Evolutionary conservation across 1,140 invertebrate genomes (phyloP), one percentile per base, ranked within the genome.

Genomic region (Meloidogyne chitwoodi): DNA sequence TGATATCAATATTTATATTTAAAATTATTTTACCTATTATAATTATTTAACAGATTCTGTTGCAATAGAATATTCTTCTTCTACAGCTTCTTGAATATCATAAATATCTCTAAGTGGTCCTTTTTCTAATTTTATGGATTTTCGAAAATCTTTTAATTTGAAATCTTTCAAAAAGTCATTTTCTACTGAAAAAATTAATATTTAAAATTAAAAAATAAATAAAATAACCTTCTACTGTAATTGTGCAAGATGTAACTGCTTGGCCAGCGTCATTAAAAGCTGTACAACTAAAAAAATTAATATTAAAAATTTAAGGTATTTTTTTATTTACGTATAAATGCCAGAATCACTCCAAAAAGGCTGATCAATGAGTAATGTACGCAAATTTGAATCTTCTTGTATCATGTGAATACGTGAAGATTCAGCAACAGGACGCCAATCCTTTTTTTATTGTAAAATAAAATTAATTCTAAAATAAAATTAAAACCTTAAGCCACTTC

Each of bases 181-280:
- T 6, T 80, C 80, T 41, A 41, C 81, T 68, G 69, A 62, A 75
- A 56, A 41, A 79, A 22, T 26, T 16, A 34, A n/a, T 61, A 14
- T 78, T 5, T 24, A 82, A 38, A 83, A 84, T 66, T 70, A 29
- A 22, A 66, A 68, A 44, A 67, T 24, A 14, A 14, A 14, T 24
- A 61, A 93, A 92, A 85, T 91, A 91, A 88, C 96, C 94, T 88
- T 96, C 93, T 12, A 98, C 92, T 82, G 93, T 92, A 10, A 98
- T 89, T 90, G 93, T 94, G 6, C 93, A 93, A 11, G 93, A 94
- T 69, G 92, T 92, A 41, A 92, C 93, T n/a, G 93, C 91, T 65
- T 92, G 92, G 12, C 95, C 96, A 24, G 95, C 95, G 1, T 95
- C 91, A 88, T 99, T 99, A 19, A 92, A 90, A 0, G 94, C 95